Conservation (phyloP, 2,797 vertebrate species). For the Trachops cirrhosus region DNA sequence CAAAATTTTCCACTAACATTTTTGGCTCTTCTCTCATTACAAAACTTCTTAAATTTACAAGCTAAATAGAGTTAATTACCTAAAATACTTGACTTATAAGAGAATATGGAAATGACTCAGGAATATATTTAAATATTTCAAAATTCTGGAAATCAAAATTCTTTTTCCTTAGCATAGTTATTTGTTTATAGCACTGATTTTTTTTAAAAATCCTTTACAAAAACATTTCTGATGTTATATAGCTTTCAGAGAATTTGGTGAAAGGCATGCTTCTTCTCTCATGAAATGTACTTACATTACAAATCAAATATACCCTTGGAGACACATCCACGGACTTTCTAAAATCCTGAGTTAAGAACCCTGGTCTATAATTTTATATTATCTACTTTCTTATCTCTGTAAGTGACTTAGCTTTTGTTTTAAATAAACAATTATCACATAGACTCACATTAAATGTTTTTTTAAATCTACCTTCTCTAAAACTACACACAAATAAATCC, state of each 20-base stretch:
- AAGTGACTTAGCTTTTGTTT: conserved; percentile 42
- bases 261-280: not conserved
- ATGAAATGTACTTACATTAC: not conserved
- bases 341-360: not conserved
- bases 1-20: not conserved
- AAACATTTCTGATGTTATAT: not conserved
- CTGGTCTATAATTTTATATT: not conserved
- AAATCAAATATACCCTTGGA: not conserved
- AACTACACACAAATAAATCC: not conserved
- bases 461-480: not conserved
- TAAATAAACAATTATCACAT: not conserved
- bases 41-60: not conserved
- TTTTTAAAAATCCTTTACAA: not conserved
- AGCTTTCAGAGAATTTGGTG: not conserved
- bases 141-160: not conserved
- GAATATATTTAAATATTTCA: conserved; percentile 44
- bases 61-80: not conserved
- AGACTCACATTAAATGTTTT: not conserved
- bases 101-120: conserved; percentile 30
- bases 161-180: conserved; percentile 1
- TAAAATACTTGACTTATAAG: not conserved
- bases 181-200: not conserved
- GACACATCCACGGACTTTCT: not conserved
- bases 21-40: not conserved
- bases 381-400: not conserved